Evolutionary conservation across 1,140 invertebrate genomes (phyloP).

Genomic region (Drosophila trapezifrons): DNA sequence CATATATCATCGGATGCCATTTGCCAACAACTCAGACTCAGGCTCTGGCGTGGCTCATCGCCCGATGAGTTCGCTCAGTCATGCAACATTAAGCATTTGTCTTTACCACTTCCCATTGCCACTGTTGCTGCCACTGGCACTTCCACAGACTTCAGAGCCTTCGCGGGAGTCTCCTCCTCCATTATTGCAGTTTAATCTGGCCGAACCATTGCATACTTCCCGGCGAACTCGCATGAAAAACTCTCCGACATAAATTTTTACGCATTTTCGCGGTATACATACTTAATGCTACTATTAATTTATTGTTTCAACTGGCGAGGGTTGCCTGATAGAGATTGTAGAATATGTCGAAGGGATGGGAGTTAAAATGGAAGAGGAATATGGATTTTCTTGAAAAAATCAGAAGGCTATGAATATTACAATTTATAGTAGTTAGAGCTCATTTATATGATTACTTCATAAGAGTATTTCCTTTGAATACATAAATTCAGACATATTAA

Average conservation of each 20-base stretch:
- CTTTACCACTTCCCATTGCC: constrained; percentile 29
- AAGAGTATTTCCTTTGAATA: no score
- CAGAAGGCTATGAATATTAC: no score
- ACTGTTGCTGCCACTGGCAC: background rate
- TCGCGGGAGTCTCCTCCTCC: constrained; percentile 1
- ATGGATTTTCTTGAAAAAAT: background rate
- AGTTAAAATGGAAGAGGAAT: background rate
- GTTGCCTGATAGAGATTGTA: constrained; percentile 2
- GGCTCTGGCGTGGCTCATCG: constrained; percentile 26
- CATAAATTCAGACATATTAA: no score
- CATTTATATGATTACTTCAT: no score
- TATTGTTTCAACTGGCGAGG: constrained; percentile 51
- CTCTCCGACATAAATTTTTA: constrained; percentile 60
- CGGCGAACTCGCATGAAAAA: constrained; percentile 47
- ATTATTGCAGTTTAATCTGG: constrained; percentile 44
- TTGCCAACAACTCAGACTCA: constrained; percentile 4
- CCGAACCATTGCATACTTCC: constrained; percentile 34
- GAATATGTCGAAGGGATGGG: no score
- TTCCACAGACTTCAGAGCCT: constrained; percentile 2
- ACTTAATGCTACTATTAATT: constrained; percentile 72
- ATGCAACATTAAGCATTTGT: constrained; percentile 65
- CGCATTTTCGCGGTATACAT: constrained; percentile 65
- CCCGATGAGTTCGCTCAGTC: constrained; percentile 36
- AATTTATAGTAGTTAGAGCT: no score
- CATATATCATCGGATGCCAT: constrained; percentile 30